Evolutionary conservation across 2,797 vertebrate species (phyloP), one percentile per base, ranked within the genome.

Genomic region (Argyrosomus regius): DNA sequence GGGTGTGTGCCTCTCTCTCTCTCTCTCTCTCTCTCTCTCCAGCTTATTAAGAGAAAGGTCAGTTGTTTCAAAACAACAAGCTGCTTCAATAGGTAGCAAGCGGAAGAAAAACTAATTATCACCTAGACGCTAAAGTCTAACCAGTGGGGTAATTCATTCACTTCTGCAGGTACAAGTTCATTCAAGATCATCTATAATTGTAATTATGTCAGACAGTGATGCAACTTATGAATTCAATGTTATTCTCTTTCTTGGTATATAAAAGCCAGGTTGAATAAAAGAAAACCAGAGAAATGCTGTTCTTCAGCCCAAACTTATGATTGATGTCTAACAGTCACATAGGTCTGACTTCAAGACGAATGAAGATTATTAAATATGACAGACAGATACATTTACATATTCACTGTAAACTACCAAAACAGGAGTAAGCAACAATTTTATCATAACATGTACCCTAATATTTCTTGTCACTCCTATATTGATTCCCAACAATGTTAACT

Each of bases 41-140:
- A 8, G 52, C 48, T 54, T 62, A 66, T 81, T 70, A 73, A 46
- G 50, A 83, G 26, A 74, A 83, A 82, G 74, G 62, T 80, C 67
- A 83, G 53, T 41, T 61, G 46, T 78, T 81, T 71, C 45, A 65
- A 75, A 89, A 77, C 71, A 90, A 76, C 77, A 88, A 65, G 62
- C 60, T 68, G 71, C 71, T 83, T 75, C 50, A 85, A 82, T 53
- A 80, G 53, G 65, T 54, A 83, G 52, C 20, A 43, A 26, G 56
- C 4, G 31, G 49, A 70, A 73, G 54, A 65, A 83, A 78, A 84
- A 74, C 71, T 41, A 82, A 82, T 81, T 75, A 78, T 82, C 58
- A 75, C 43, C 60, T 61, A 41, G n/a, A 68, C 7, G 35, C 61
- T 84, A 81, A 87, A 85, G 85, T 65, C 16, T 48, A 78, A 73